These are phyloP conservation scores for Ariolimax columbianus DNA, from an alignment of 2,888 invertebrate species.

Conservation along the genomic window DNA sequence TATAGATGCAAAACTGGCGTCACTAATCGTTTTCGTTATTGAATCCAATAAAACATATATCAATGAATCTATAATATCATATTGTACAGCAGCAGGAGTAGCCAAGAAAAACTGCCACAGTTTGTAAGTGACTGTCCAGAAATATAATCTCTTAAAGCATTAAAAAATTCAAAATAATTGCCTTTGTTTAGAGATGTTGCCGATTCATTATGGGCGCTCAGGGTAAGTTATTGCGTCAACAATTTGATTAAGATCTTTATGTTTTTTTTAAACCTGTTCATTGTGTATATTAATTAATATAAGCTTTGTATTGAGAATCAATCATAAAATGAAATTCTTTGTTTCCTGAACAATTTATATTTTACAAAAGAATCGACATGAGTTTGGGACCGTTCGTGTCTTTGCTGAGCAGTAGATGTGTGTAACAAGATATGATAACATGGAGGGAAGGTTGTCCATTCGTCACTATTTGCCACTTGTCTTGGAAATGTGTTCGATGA, in stretches of 20 bases:
- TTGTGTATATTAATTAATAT: background rate
- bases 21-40: background rate
- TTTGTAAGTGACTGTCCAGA: background rate
- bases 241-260: background rate
- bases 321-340: background rate
- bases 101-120: background rate
- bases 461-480: background rate
- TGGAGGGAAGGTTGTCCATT: background rate
- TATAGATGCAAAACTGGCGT: background rate
- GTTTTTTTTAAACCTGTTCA: background rate
- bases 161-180: background rate
- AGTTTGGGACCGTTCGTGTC: background rate
- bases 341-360: background rate
- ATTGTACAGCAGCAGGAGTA: background rate
- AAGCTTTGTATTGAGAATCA: background rate
- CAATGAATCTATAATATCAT: background rate
- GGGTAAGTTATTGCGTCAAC: background rate
- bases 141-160: too few species aligned
- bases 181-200: background rate
- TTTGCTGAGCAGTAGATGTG: background rate
- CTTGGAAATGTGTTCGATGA: too few species aligned
- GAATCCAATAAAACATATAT: background rate
- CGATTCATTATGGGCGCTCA: background rate
- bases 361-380: background rate
- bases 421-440: background rate